Evolutionary conservation across 2,797 vertebrate genomes (phyloP).

Genomic region (Naso thynnoides): DNA sequence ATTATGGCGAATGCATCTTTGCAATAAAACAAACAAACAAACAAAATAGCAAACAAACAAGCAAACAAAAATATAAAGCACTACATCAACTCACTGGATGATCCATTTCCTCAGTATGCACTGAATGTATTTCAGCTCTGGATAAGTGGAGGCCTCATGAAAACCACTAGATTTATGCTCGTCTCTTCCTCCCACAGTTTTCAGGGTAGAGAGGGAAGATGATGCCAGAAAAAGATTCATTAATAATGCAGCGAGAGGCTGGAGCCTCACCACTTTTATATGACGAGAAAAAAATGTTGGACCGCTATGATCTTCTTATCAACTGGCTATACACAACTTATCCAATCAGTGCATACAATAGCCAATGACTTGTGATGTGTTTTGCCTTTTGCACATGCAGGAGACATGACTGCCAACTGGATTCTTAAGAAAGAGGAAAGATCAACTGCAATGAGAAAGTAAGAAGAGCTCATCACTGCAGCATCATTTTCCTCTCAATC

Average conservation of each 20-base stretch:
- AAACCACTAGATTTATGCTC: slow-evolving; percentile 55
- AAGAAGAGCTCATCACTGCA: slow-evolving; percentile 42
- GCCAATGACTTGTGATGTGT: slow-evolving; percentile 13
- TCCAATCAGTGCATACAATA: slow-evolving; percentile 28
- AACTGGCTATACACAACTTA: slow-evolving; percentile 33
- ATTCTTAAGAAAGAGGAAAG: slow-evolving; percentile 27
- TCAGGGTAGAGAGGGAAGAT: slow-evolving; percentile 64
- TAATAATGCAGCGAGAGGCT: slow-evolving; percentile 83
- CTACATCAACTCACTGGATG: neutral
- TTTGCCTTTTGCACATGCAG: slow-evolving; percentile 33
- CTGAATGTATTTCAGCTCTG: slow-evolving; percentile 19
- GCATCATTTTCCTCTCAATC: slow-evolving; percentile 27
- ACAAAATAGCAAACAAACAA: too few relatives aligned
- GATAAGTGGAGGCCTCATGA: slow-evolving; percentile 45
- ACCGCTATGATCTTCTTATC: slow-evolving; percentile 51
- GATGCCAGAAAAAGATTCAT: slow-evolving; percentile 81
- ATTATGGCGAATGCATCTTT: slow-evolving; percentile 46
- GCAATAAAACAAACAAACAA: too few relatives aligned
- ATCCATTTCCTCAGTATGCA: slow-evolving; percentile 4
- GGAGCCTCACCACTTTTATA: slow-evolving; percentile 76
- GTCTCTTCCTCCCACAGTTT: slow-evolving; percentile 61
- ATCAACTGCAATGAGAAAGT: slow-evolving; percentile 52
- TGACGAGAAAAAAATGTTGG: slow-evolving; percentile 58
- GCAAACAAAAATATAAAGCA: neutral
- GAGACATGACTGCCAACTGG: slow-evolving; percentile 24